Conservation (phyloP, 2,797 vertebrate species). For the Eospalax fontanierii region DNA sequence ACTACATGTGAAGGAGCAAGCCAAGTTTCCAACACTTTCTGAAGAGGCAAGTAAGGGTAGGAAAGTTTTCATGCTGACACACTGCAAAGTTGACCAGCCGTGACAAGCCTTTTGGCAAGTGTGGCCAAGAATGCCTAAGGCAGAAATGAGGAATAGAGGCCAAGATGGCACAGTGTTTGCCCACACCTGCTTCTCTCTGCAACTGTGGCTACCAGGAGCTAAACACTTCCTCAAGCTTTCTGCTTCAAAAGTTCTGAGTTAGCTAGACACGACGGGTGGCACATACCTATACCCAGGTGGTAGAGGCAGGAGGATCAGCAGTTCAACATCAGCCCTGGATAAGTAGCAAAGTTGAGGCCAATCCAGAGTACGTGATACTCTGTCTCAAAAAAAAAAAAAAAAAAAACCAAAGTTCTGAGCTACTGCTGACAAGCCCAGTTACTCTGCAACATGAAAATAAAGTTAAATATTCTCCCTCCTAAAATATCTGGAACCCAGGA, state of each 20-base stretch:
- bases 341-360: neutral
- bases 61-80: neutral
- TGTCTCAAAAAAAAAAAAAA: neutral
- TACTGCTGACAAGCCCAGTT: constrained; percentile 10
- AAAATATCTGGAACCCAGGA: neutral
- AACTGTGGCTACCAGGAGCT: neutral
- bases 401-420: neutral
- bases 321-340: neutral
- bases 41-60: neutral
- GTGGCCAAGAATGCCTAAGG: neutral
- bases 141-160: neutral
- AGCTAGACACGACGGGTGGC: neutral
- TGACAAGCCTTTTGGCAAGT: neutral
- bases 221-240: constrained; percentile 1
- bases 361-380: neutral
- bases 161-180: neutral
- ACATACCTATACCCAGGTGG: neutral
- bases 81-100: neutral
- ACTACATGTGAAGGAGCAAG: neutral
- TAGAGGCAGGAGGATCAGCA: neutral
- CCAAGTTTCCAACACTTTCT: constrained; percentile 17
- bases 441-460: neutral
- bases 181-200: neutral
- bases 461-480: constrained; percentile 39
- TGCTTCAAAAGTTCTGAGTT: constrained; percentile 30